Evolutionary conservation across 2,113 vertebrate genomes (phyloP).

Genomic region (Mugil cephalus): DNA sequence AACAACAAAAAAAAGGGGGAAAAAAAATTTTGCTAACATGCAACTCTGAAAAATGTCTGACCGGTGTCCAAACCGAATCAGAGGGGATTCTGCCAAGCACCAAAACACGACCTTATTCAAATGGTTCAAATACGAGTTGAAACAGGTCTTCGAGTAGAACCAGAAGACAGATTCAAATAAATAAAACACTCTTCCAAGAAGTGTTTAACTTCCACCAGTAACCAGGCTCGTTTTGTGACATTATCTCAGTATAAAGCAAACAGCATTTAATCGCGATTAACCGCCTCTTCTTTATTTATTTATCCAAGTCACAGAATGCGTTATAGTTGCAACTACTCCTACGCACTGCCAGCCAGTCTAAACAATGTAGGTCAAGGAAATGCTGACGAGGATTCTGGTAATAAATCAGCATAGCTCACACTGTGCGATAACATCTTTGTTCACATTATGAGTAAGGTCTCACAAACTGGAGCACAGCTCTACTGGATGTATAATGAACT

Average conservation of each 20-base stretch:
- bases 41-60: background rate
- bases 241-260: background rate
- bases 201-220: background rate
- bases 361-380: constrained; percentile 75
- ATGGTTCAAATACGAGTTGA: too few relatives aligned
- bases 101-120: too few relatives aligned
- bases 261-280: background rate
- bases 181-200: background rate
- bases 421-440: constrained; percentile 47
- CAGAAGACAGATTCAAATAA: background rate
- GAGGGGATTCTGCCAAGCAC: background rate
- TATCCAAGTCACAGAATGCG: background rate
- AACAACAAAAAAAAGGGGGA: too few relatives aligned
- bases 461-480: constrained; percentile 12
- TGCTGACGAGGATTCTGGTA: constrained; percentile 66
- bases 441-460: constrained; percentile 12
- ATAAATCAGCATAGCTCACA: constrained; percentile 40
- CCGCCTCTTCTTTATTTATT: background rate
- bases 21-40: too few relatives aligned
- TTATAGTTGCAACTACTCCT: constrained; percentile 7
- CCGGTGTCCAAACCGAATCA: background rate
- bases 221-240: background rate
- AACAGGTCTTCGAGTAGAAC: too few relatives aligned
- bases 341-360: constrained; percentile 3
- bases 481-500: constrained; percentile 1